Percentiles rank a stretch among this genome's conserved stretches.
phyloP scores from a whole-genome alignment of 2,888 invertebrate species.

The Graphium colonna region DNA sequence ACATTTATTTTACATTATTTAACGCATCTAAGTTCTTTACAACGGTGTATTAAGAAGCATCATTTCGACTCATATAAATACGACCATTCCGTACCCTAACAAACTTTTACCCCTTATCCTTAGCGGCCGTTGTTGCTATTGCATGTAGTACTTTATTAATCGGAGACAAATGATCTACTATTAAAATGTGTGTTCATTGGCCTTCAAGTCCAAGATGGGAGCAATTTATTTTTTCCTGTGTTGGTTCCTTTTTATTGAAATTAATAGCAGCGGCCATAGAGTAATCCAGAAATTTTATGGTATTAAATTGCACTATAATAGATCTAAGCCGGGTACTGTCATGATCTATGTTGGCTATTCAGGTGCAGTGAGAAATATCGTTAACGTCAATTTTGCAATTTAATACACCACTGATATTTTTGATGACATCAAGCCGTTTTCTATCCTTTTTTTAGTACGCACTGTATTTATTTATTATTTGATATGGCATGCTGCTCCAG shows the following conservation, averaged over 20 bases:
- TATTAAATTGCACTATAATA: slow-evolving; percentile 16
- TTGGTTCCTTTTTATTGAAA: not conserved
- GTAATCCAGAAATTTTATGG: slow-evolving; percentile 2
- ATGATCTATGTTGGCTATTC: not conserved
- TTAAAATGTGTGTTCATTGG: no score
- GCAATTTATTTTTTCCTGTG: not conserved
- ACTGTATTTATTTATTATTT: slow-evolving; percentile 23
- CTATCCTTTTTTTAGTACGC: slow-evolving; percentile 20
- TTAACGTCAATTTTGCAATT: not conserved
- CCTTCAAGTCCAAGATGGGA: not conserved
- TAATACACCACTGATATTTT: no score
- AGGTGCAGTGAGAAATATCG: not conserved
- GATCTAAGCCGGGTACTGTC: not conserved
- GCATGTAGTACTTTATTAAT: not conserved
- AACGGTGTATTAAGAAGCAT: no score
- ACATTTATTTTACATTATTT: no score
- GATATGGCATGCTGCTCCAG: slow-evolving; percentile 20
- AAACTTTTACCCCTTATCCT: not conserved
- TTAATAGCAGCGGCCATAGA: no score
- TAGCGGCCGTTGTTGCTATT: not conserved
- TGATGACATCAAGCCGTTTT: slow-evolving; percentile 16
- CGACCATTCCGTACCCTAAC: not conserved
- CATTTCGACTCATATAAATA: not conserved
- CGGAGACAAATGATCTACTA: no score
- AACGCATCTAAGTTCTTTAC: no score